Base-by-base conservation (phyloP, 2,113 vertebrate genomes). In the Origma solitaria region DNA sequence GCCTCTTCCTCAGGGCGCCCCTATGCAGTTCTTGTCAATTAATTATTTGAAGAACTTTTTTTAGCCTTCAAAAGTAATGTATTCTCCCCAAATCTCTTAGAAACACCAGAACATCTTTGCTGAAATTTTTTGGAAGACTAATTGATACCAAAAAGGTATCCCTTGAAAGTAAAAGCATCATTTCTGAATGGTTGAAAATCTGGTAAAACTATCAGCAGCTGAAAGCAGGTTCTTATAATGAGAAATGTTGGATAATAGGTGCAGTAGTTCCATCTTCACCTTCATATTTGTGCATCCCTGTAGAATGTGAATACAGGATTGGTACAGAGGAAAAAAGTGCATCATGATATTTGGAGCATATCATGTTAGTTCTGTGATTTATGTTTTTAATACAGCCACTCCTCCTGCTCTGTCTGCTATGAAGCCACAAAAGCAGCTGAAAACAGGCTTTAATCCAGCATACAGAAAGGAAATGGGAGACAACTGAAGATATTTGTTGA, bases 351-450 rank as follows among this genome's bases (percentile, higher is more conserved):
- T 81, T 82, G 17, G 30, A 91, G 9, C 13, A 31, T 58, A 53
- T n/a, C 16, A 35, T 13, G 11, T 68, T 84, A 72, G 62, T 45
- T 70, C 22, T 15, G 25, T 81, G 82, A 86, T 92, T 92, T 93
- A 93, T 92, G 49, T 27, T 86, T 96, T 90, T 88, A 93, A 86
- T 95, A 92, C 31, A 90, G 17, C 35, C 75, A 45, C 37, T 89
- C 51, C 37, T 92, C 35, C 86, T 77, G 65, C 25, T 82, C 35
- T 86, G 7, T 50, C 37, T 84, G 5, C 31, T 77, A 7, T 27
- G 21, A 9, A 82, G 24, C 17, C 47, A 81, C 21, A 93, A 88
- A 50, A 2, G 1, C 60, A 86, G 38, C 30, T 60, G 54, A 82
- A 92, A 85, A 53, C 18, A 80, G 33, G 12, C 28, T 73, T 16